Evolutionary conservation across 1,140 invertebrate genomes (phyloP), one percentile per base, ranked within the genome.

Genomic region (Augochlora pura): DNA sequence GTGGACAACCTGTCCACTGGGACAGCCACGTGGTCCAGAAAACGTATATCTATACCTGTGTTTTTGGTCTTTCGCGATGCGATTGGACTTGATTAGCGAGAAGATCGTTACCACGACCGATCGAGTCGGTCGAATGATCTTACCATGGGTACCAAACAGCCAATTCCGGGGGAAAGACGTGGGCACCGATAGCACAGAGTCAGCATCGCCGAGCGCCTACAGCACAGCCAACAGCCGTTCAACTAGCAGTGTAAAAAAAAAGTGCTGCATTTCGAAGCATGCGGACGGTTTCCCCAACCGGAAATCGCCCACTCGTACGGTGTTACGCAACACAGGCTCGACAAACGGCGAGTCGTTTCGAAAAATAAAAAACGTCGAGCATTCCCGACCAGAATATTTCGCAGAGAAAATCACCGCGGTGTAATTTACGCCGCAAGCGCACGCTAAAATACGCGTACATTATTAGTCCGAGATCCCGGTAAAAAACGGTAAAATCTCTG

Each of bases 231-330:
- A 57, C 18, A n/a, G 54, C 54, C 54, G n/a, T 57, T 57, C n/a
- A n/a, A n/a, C 54, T 57, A 57, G 54, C 54, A 57, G 21, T 57
- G 21, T n/a, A 57, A 57, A 57, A 57, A 57, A 57, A 57, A 57
- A 57, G 18, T 18, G 54, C 21, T 57, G 54, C 54, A n/a, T 57
- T n/a, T 54, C 21, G 54, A 57, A 57, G 57, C 57, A 25, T 59
- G 57, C 23, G 12, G 21, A 57, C 52, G 52, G 52, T 57, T 57
- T 57, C 32, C 18, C 12, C 52, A 21, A n/a, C 8, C 21, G 57
- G 23, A n/a, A 25, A 59, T 39, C 18, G 63, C 32, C 42, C 21
- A 9, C 21, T 23, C 23, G 21, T 5, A 65, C 64, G 42, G 65
- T 32, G 66, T 68, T 70, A 70, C 21, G 54, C 68, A 25, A 38